Evolutionary conservation across 2,888 invertebrate genomes (phyloP).

Genomic region (Perithous albicinctus): DNA sequence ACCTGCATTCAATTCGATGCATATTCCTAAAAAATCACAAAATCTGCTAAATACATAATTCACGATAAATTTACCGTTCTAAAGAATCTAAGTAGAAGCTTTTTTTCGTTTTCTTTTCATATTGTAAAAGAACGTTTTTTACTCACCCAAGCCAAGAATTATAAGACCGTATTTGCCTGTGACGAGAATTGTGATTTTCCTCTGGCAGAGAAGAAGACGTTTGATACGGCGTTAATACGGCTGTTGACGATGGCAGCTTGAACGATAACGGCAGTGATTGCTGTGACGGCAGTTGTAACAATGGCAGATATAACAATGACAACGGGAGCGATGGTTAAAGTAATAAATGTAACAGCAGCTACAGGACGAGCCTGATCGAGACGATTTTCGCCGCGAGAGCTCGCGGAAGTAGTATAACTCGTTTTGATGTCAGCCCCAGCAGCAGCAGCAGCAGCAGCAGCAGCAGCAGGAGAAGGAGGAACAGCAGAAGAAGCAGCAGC

Average conservation of each 20-base stretch:
- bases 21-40: no score
- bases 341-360: no score
- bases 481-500: no score
- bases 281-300: constrained; percentile 31
- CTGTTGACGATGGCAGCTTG: constrained; percentile 21
- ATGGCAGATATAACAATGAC: constrained; percentile 42
- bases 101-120: no score
- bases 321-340: constrained; percentile 35
- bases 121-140: not conserved
- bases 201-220: constrained; percentile 3
- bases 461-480: no score
- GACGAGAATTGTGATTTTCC: constrained; percentile 16
- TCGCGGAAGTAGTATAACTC: constrained; percentile 55
- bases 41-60: no score
- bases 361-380: constrained; percentile 21
- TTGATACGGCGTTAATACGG: not conserved
- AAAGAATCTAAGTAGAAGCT: no score
- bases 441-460: constrained; percentile 5
- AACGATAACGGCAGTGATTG: constrained; percentile 27
- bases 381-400: constrained; percentile 37
- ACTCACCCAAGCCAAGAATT: constrained; percentile 48
- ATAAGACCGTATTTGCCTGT: no score
- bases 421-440: constrained; percentile 48
- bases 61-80: no score
- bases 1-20: no score